These are phyloP conservation scores for Rhizomys pruinosus DNA, from an alignment of 2,113 vertebrate species.

Conservation along the genomic window DNA sequence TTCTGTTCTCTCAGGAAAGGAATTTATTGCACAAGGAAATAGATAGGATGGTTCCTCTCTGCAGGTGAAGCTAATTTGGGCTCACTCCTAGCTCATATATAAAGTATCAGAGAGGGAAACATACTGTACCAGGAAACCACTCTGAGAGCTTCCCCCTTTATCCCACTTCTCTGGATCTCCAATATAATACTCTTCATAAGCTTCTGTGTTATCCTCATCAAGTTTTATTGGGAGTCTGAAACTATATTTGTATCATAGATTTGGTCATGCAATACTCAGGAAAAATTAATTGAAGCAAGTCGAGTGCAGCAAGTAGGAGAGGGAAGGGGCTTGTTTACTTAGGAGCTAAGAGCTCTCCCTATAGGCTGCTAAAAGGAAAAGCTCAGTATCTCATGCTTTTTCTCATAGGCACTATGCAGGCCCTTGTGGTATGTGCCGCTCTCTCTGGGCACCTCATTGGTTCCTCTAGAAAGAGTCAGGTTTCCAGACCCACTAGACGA, in stretches of 20 bases:
- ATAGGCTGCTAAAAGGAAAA: not conserved
- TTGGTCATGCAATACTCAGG: not conserved
- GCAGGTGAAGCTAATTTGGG: not conserved
- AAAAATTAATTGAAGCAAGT: not conserved
- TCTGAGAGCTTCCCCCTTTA: not conserved
- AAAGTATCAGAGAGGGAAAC: not conserved
- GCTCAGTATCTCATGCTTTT: not conserved
- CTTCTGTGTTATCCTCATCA: not conserved
- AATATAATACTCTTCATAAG: not conserved
- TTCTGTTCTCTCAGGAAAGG: not conserved
- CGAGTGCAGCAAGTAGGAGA: not conserved
- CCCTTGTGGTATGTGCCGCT: too few relatives aligned
- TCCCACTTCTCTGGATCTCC: not conserved
- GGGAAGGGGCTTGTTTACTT: not conserved
- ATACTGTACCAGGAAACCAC: not conserved
- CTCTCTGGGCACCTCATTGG: too few relatives aligned
- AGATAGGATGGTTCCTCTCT: not conserved
- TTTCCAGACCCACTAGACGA: not conserved
- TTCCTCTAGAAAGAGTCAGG: not conserved
- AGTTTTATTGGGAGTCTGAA: not conserved
- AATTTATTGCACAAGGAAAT: constrained; percentile 3
- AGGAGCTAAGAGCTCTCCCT: not conserved
- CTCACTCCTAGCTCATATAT: not conserved
- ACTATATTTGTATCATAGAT: not conserved
- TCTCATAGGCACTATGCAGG: not conserved